Evolutionary conservation across 2,113 vertebrate species (phyloP).

Genomic region (Salvelinus namaycush): DNA sequence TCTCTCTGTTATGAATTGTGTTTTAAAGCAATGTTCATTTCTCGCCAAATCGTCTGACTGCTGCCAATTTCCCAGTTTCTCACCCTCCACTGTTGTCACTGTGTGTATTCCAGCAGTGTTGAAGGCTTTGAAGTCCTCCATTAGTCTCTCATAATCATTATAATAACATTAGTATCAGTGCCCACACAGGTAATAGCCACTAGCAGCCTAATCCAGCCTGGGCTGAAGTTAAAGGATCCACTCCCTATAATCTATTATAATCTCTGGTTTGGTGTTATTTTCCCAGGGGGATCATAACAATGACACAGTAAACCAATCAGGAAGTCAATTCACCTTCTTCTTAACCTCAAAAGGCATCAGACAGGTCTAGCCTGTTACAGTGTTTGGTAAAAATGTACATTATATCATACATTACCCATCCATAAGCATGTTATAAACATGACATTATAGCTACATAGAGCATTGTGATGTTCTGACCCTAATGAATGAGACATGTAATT

Average conservation of each 20-base stretch:
- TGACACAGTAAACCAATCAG: not conserved
- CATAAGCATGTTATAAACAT: no score
- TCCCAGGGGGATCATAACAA: not conserved
- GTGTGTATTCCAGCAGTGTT: not conserved
- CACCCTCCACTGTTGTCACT: conserved; percentile 19
- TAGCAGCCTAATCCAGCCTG: conserved; percentile 25
- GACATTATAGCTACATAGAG: no score
- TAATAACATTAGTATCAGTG: conserved; percentile 4
- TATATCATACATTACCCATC: no score
- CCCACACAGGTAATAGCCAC: not conserved
- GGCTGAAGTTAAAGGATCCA: conserved; percentile 3
- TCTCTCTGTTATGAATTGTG: not conserved
- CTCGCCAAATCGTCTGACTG: conserved; percentile 14
- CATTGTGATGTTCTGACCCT: no score
- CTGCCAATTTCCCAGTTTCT: conserved; percentile 38
- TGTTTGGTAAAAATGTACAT: no score
- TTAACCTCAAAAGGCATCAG: not conserved
- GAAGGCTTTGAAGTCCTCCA: conserved; percentile 15
- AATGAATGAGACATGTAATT: no score
- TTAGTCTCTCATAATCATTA: conserved; percentile 26
- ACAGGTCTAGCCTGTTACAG: no score
- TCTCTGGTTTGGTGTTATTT: not conserved
- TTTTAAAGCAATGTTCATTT: conserved; percentile 21
- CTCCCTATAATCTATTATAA: not conserved
- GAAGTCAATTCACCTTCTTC: not conserved